Evolutionary conservation across 2,888 invertebrate genomes (phyloP).

Genomic region (Chrysina gloriosa): DNA sequence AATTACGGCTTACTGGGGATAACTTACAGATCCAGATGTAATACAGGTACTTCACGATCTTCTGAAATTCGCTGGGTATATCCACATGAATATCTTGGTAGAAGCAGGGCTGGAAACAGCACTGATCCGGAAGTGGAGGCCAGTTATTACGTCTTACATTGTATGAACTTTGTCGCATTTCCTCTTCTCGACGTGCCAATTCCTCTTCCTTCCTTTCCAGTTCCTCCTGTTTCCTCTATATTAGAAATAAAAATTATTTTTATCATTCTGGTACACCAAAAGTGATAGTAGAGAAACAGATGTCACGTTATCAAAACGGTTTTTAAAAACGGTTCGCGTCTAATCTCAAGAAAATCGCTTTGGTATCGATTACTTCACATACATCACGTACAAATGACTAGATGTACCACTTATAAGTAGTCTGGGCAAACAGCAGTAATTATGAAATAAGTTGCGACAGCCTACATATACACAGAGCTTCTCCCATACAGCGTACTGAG

Average conservation of each 20-base stretch:
- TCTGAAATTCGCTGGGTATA: slow-evolving; percentile 97
- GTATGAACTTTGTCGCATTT: slow-evolving; percentile 73
- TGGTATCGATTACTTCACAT: too few species aligned
- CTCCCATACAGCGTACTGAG: too few species aligned
- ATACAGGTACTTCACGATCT: slow-evolving; percentile 93
- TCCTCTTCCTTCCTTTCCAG: slow-evolving; percentile 92
- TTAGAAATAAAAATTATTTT: slow-evolving; percentile 49
- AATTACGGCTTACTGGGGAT: background rate
- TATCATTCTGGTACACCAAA: background rate
- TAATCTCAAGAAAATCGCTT: too few species aligned
- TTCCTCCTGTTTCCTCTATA: slow-evolving; percentile 89
- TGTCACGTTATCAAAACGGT: background rate
- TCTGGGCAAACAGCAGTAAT: too few species aligned
- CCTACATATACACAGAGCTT: too few species aligned
- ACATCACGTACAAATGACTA: too few species aligned
- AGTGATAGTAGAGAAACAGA: background rate
- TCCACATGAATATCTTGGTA: slow-evolving; percentile 99
- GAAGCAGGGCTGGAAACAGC: slow-evolving; percentile 97
- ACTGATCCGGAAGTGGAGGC: slow-evolving; percentile 95
- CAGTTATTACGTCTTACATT: slow-evolving; percentile 92
- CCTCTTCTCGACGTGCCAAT: slow-evolving; percentile 88
- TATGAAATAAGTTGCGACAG: too few species aligned
- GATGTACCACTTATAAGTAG: too few species aligned
- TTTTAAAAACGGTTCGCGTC: too few species aligned
- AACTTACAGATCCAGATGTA: slow-evolving; percentile 97